Conservation (phyloP, 1,140 invertebrate genomes). For the Leptopilina boulardi region DNA sequence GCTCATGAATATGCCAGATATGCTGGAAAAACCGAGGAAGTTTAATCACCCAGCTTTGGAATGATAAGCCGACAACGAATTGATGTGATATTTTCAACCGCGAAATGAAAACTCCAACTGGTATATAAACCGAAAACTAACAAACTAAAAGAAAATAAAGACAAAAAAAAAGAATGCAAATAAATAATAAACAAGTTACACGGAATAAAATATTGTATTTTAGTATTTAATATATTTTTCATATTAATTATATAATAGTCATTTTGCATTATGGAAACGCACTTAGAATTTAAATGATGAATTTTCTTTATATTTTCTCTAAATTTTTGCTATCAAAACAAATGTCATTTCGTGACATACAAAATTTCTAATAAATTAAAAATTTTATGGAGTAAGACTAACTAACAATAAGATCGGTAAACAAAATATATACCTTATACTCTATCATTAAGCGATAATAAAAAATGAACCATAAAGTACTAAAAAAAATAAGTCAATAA, state of each 20-base stretch:
- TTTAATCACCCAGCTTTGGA: conserved; percentile 17
- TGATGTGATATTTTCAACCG: conserved; percentile 19
- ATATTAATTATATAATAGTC: no score
- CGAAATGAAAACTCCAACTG: conserved; percentile 5
- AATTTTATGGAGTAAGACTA: no score
- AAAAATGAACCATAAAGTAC: background rate
- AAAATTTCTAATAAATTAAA: no score
- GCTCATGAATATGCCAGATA: conserved; percentile 26
- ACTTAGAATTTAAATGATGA: no score
- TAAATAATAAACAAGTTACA: background rate
- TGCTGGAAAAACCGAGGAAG: conserved; percentile 6
- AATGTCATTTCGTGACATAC: no score
- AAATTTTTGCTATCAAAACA: background rate
- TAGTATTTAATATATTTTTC: no score
- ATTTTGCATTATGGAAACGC: no score
- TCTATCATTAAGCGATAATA: background rate
- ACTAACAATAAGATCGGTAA: background rate
- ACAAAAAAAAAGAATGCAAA: background rate
- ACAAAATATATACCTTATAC: background rate
- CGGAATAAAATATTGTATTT: no score
- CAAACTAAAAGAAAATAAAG: background rate
- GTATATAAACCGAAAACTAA: background rate
- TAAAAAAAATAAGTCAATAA: conserved; percentile 10
- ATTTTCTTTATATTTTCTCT: background rate
- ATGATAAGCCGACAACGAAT: conserved; percentile 31